Percentiles rank a stretch among this genome's conserved stretches.
Evolutionary conservation across 1,140 invertebrate species (phyloP).

Genomic region (Drosophila biarmipes): DNA sequence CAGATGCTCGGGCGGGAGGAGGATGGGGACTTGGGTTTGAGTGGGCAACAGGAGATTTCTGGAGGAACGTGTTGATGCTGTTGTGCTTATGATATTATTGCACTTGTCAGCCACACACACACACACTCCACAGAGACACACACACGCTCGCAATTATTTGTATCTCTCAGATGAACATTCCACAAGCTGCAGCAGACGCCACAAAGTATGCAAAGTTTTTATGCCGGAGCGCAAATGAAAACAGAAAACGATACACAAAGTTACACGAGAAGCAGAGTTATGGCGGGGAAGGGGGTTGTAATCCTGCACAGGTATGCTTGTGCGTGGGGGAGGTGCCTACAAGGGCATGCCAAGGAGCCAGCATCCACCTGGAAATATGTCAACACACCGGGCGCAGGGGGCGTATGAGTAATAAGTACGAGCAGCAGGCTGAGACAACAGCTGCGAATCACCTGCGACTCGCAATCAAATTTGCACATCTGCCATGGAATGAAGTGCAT

Average conservation of each 20-base stretch:
- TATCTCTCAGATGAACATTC: conserved; percentile 25
- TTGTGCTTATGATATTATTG: conserved; percentile 78
- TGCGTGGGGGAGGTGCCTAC: conserved; percentile 11
- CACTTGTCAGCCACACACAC: conserved; percentile 58
- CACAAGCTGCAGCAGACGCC: conserved; percentile 43
- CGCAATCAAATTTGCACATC: conserved; percentile 78
- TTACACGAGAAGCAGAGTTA: conserved; percentile 1
- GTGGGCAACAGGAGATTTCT: conserved; percentile 28
- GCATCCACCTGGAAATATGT: conserved; percentile 66
- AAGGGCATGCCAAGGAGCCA: conserved; percentile 63
- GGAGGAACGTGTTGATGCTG: conserved; percentile 50
- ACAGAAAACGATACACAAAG: conserved; percentile 57
- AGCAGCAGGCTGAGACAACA: conserved; percentile 20
- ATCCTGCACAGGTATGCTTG: conserved; percentile 47
- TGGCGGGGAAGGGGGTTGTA: neutral
- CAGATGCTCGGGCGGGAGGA: conserved; percentile 41
- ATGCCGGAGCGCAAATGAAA: conserved; percentile 76
- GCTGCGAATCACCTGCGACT: conserved; percentile 51
- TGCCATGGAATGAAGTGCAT: conserved; percentile 65
- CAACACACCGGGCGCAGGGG: conserved; percentile 67
- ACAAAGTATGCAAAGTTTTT: conserved; percentile 82
- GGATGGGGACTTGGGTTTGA: conserved; percentile 3
- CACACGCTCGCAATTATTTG: conserved; percentile 4
- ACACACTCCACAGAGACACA: conserved; percentile 6
- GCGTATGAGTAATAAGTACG: conserved; percentile 72